A percentile compares a stretch with the other conserved stretches of the same genome.
Evolutionary conservation across 1,140 invertebrate species (phyloP).

Genomic region (Neotoxoptera formosana): DNA sequence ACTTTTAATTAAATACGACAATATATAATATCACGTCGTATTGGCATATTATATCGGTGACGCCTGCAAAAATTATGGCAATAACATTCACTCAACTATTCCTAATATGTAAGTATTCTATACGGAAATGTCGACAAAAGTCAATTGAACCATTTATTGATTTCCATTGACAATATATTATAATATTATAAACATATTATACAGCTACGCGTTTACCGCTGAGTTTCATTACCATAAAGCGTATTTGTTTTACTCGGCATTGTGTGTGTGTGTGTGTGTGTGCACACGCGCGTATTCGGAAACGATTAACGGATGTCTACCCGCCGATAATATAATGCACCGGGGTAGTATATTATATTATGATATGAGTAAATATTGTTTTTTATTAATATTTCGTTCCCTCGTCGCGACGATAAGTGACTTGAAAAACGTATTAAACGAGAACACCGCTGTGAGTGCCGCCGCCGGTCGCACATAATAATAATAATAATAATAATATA

Average conservation of each 20-base stretch:
- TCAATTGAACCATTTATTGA: neutral
- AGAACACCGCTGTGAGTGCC: slow-evolving; percentile 26
- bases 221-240: no score
- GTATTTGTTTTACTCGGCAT: neutral
- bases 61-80: neutral
- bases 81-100: neutral
- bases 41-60: no score
- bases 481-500: neutral
- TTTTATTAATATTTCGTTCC: slow-evolving; percentile 16
- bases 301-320: neutral
- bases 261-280: no score
- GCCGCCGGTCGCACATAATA: neutral
- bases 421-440: neutral
- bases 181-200: no score
- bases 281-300: neutral
- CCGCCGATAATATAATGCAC: neutral
- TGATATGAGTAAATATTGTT: slow-evolving; percentile 33
- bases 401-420: slow-evolving; percentile 26
- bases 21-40: no score
- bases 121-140: neutral
- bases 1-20: no score
- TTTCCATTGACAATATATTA: no score
- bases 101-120: neutral
- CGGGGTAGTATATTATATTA: slow-evolving; percentile 17
- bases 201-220: no score